A percentile compares a stretch with the other conserved stretches of the same genome.
phyloP scores from a whole-genome alignment of 1,140 invertebrate species.

The Formica exsecta region DNA sequence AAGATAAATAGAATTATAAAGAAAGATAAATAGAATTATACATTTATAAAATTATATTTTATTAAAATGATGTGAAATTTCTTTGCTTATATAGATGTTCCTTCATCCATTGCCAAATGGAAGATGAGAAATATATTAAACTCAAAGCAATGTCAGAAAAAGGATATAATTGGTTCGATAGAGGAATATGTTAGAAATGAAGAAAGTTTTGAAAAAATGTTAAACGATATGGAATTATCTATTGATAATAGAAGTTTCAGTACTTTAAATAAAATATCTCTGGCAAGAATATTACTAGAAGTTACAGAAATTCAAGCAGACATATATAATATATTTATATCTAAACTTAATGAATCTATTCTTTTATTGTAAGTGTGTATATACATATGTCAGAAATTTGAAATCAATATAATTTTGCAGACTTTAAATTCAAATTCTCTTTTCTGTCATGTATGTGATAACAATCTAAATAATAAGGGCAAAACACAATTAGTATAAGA shows the following conservation, averaged over 20 bases:
- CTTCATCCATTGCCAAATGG: slow-evolving; percentile 71
- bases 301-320: slow-evolving; percentile 79
- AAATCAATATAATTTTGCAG: slow-evolving; percentile 10
- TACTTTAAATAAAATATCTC: slow-evolving; percentile 72
- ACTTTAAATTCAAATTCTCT: not conserved
- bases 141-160: slow-evolving; percentile 64
- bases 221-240: slow-evolving; percentile 75
- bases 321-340: slow-evolving; percentile 76
- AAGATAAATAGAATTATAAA: not conserved
- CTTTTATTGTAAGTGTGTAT: slow-evolving; percentile 75
- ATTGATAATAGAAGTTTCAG: slow-evolving; percentile 67
- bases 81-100: slow-evolving; percentile 70
- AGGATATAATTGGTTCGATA: slow-evolving; percentile 78
- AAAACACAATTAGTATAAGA: not conserved
- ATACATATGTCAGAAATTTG: not conserved
- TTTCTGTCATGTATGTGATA: no score
- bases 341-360: slow-evolving; percentile 81
- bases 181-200: slow-evolving; percentile 77
- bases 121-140: slow-evolving; percentile 78
- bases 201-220: slow-evolving; percentile 78
- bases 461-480: not conserved
- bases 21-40: not conserved
- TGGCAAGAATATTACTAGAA: slow-evolving; percentile 81
- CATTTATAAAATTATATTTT: slow-evolving; percentile 13
- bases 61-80: slow-evolving; percentile 24